Percentiles rank a stretch among this genome's conserved stretches.
Conservation (phyloP, 1,140 invertebrate species). For the Orius laevigatus region DNA sequence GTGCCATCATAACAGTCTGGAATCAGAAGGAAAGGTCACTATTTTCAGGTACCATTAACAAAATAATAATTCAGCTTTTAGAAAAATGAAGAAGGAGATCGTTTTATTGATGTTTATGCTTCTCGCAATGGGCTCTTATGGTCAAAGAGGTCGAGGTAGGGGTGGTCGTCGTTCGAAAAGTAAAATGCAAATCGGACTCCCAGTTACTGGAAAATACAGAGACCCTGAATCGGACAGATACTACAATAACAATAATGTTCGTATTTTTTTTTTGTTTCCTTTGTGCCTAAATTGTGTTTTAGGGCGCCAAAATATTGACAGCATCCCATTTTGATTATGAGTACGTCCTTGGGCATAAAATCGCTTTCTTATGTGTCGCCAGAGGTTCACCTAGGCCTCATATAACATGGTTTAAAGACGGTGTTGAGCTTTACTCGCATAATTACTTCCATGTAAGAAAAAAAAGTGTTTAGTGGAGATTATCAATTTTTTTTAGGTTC, state of each 20-base stretch:
- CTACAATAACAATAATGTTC: constrained; percentile 73
- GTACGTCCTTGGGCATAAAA: constrained; percentile 83
- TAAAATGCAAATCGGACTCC: constrained; percentile 61
- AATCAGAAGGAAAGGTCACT: background rate
- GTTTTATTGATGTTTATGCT: constrained; percentile 25
- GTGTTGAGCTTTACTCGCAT: constrained; percentile 73
- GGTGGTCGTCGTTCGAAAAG: constrained; percentile 50
- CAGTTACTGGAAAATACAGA: constrained; percentile 70
- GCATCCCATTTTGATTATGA: constrained; percentile 86
- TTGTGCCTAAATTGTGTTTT: constrained; percentile 19
- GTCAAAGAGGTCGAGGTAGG: constrained; percentile 36
- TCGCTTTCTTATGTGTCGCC: constrained; percentile 76
- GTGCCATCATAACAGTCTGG: background rate
- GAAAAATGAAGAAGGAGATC: constrained; percentile 23
- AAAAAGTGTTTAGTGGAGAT: background rate
- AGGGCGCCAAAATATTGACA: constrained; percentile 81
- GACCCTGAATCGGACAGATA: constrained; percentile 74
- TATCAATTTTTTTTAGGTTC: constrained; percentile 40
- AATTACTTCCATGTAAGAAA: constrained; percentile 67
- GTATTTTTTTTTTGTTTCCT: constrained; percentile 24
- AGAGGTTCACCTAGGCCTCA: constrained; percentile 67
- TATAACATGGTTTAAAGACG: constrained; percentile 87
- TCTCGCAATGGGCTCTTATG: constrained; percentile 23
- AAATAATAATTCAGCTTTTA: background rate
- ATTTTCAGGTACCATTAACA: too few relatives aligned